phyloP scores from a whole-genome alignment of 2,113 vertebrate species.

The Channa argus region DNA sequence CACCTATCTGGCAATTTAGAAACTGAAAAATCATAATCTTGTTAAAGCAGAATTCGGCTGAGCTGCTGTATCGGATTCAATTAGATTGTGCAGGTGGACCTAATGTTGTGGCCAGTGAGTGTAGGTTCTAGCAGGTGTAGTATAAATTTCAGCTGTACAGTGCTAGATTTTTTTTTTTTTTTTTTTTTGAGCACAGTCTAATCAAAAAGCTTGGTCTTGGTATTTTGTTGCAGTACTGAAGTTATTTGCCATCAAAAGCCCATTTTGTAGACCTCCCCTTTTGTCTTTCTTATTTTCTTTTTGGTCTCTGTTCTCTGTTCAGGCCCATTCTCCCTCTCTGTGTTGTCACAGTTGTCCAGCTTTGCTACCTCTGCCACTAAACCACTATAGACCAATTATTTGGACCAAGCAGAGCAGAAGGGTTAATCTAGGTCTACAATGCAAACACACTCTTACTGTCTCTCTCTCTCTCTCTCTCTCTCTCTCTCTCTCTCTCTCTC shows the following conservation, averaged over 20 bases:
- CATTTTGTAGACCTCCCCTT: background rate
- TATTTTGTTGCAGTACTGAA: too few species aligned
- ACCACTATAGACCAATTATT: constrained; percentile 60
- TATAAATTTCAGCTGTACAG: too few species aligned
- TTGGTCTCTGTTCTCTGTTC: constrained; percentile 4
- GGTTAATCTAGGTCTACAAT: constrained; percentile 51
- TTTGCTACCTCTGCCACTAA: constrained; percentile 36
- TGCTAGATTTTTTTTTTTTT: too few species aligned
- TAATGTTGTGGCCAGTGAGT: too few species aligned
- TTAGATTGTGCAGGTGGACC: too few species aligned
- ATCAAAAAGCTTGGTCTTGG: too few species aligned
- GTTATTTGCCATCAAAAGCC: background rate
- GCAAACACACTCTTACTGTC: background rate
- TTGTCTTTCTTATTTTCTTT: background rate
- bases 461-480: constrained; percentile 7
- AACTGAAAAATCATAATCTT: too few species aligned
- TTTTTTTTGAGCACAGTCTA: too few species aligned
- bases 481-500: background rate
- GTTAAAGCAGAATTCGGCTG: too few species aligned
- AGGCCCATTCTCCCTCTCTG: constrained; percentile 10
- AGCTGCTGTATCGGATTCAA: too few species aligned
- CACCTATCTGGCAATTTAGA: too few species aligned
- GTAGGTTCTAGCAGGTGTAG: too few species aligned
- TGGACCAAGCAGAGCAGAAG: constrained; percentile 64
- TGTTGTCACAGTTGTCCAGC: constrained; percentile 29